Evolutionary conservation across 2,113 vertebrate species (phyloP).

Genomic region (Cepphus grylle): DNA sequence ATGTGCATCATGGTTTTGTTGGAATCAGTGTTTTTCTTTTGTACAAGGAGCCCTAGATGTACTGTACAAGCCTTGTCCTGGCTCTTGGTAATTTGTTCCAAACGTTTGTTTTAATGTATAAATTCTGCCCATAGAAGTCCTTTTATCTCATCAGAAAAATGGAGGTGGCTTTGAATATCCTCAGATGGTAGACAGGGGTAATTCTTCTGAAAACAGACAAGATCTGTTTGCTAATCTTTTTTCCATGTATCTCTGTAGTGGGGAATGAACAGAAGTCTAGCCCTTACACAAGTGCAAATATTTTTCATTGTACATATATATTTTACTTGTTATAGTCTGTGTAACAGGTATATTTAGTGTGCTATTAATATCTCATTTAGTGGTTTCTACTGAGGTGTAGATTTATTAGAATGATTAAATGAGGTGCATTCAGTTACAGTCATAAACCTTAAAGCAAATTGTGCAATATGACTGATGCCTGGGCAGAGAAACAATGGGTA

Average conservation of each 20-base stretch:
- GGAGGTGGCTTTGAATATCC: not conserved
- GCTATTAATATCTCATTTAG: conserved; percentile 15
- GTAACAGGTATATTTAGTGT: conserved; percentile 1
- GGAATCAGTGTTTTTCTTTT: not conserved
- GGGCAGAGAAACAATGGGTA: not conserved
- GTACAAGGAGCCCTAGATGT: not conserved
- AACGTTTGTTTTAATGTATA: not conserved
- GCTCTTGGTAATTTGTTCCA: not conserved
- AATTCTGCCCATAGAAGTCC: not conserved
- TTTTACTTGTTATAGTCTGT: not conserved
- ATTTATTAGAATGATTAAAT: conserved; percentile 20
- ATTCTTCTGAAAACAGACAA: not conserved
- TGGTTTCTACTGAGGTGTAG: not conserved
- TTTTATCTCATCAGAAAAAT: not conserved
- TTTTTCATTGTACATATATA: not conserved
- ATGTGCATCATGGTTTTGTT: not conserved
- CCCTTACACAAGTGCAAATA: not conserved
- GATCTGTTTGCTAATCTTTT: not conserved
- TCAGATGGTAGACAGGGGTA: not conserved
- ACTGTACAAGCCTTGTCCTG: not conserved
- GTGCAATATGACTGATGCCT: not conserved
- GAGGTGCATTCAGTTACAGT: conserved; percentile 15
- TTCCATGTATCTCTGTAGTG: rapidly evolving
- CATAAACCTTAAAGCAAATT: not conserved
- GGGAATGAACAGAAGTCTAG: not conserved